Evolutionary conservation across 2,888 invertebrate species (phyloP).

Genomic region (Prosapia bicincta): DNA sequence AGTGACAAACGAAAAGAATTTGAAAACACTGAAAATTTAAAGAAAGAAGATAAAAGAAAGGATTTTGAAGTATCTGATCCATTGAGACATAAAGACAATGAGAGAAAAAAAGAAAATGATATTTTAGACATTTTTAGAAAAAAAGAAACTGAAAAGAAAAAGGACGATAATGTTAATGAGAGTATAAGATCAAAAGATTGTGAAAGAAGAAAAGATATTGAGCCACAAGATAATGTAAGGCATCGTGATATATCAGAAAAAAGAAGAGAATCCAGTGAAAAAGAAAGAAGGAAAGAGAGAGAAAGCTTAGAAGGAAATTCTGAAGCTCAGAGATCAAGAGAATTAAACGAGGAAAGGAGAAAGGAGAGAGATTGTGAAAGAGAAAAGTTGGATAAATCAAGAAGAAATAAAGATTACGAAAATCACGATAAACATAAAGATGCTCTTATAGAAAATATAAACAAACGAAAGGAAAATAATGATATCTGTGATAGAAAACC

Average conservation of each 20-base stretch:
- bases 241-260: conserved; percentile 32
- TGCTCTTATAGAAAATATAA: conserved; percentile 23
- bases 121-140: conserved; percentile 39
- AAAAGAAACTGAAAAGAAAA: conserved; percentile 37
- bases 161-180: conserved; percentile 35
- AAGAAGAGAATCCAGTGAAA: conserved; percentile 39
- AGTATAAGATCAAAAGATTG: conserved; percentile 29
- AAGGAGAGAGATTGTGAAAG: conserved; percentile 33
- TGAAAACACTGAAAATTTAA: conserved; percentile 25
- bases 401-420: conserved; percentile 36
- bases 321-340: conserved; percentile 17
- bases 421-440: conserved; percentile 35
- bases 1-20: conserved; percentile 33
- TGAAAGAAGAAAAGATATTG: conserved; percentile 33
- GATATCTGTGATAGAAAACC: conserved; percentile 37
- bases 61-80: conserved; percentile 28
- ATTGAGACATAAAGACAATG: conserved; percentile 26
- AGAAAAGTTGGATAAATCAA: conserved; percentile 35
- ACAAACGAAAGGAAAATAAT: conserved; percentile 38
- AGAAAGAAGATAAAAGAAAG: conserved; percentile 29
- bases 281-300: conserved; percentile 35
- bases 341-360: conserved; percentile 34
- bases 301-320: conserved; percentile 25
- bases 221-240: conserved; percentile 28
- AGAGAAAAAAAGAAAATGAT: conserved; percentile 40